phyloP scores from a whole-genome alignment of 2,888 invertebrate species.

The Stenchaetothrips biformis region DNA sequence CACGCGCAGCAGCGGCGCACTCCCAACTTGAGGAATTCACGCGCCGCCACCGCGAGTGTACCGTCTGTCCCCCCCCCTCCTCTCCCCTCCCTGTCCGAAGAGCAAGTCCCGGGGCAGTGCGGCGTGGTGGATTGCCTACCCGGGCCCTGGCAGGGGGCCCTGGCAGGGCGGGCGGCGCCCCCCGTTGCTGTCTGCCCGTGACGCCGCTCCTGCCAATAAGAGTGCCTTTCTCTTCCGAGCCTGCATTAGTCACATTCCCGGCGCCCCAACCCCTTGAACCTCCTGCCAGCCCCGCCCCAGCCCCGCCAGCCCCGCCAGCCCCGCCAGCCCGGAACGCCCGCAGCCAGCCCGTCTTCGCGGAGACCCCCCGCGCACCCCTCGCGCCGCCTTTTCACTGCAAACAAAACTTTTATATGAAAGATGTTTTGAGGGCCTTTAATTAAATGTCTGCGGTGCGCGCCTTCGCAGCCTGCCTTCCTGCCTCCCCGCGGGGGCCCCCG shows the following conservation, averaged over 20 bases:
- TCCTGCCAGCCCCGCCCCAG: no score
- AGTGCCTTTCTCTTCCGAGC: not conserved
- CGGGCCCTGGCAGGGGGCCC: not conserved
- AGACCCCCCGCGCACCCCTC: not conserved
- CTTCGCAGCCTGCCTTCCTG: not conserved
- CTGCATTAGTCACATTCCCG: conserved; percentile 20
- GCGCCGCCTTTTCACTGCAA: conserved; percentile 16
- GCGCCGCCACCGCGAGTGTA: not conserved
- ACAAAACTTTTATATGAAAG: conserved; percentile 22
- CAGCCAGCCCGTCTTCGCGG: no score
- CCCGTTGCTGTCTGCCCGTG: not conserved
- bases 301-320: no score
- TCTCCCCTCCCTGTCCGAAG: not conserved
- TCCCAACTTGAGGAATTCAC: conserved; percentile 14
- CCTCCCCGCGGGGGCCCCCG: no score
- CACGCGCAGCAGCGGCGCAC: no score
- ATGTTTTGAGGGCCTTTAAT: conserved; percentile 15
- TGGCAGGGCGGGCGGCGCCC: not conserved
- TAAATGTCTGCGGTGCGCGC: not conserved
- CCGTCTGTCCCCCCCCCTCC: not conserved
- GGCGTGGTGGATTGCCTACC: conserved; percentile 11
- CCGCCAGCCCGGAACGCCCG: no score
- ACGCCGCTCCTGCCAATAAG: conserved; percentile 16
- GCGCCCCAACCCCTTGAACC: no score
- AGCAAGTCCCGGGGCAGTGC: no score